Conservation (phyloP, 2,113 vertebrate species). For the Odocoileus hemionus region DNA sequence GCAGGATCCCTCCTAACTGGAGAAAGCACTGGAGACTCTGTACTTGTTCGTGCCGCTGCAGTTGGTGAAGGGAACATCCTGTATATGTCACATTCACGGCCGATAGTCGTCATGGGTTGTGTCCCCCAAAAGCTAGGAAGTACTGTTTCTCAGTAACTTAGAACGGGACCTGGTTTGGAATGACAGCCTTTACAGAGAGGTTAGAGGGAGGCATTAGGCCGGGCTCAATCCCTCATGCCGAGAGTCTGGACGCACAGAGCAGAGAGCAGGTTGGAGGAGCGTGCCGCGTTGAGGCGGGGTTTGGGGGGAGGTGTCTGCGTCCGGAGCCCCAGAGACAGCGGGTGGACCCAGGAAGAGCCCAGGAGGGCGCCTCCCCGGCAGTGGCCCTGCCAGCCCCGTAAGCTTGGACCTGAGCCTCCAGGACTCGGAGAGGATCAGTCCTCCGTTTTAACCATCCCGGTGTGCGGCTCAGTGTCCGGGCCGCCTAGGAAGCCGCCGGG, state of each 20-base stretch:
- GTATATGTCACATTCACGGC: accelerated
- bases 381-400: background rate
- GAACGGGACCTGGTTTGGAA: background rate
- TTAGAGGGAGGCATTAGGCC: background rate
- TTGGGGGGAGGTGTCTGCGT: too few species aligned
- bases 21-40: accelerated
- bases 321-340: accelerated
- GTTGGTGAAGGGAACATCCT: background rate
- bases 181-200: background rate
- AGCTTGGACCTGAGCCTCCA: background rate
- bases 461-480: background rate
- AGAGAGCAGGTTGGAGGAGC: accelerated
- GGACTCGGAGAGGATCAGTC: background rate
- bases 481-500: accelerated
- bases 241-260: background rate
- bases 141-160: background rate
- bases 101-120: accelerated
- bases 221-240: background rate
- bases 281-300: accelerated
- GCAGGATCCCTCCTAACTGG: background rate
- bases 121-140: background rate
- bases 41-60: accelerated
- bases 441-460: accelerated
- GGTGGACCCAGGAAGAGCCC: background rate
- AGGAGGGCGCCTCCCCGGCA: background rate